Percentiles rank a stretch among this genome's conserved stretches.
These are phyloP conservation scores for Thereva nobilitata DNA, from an alignment of 2,888 invertebrate species.

Conservation along the genomic window DNA sequence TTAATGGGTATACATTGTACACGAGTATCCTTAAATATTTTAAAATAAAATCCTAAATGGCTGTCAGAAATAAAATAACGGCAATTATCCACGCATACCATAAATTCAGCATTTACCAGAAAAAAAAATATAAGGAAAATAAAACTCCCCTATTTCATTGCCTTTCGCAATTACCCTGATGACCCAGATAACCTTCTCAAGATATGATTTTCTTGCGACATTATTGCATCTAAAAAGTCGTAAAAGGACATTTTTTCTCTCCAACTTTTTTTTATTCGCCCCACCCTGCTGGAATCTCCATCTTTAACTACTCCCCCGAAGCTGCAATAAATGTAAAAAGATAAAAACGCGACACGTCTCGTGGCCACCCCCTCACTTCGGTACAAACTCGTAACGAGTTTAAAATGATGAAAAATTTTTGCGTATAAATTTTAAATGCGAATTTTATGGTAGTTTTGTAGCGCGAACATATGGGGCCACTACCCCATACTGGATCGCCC, in stretches of 20 bases:
- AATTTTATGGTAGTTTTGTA: conserved; percentile 43
- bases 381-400: conserved; percentile 37
- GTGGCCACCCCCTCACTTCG: conserved; percentile 11
- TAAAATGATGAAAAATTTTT: conserved; percentile 43
- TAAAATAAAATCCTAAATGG: too few relatives aligned
- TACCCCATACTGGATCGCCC: conserved; percentile 16
- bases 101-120: too few relatives aligned
- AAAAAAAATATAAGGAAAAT: too few relatives aligned
- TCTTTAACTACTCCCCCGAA: neutral
- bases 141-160: neutral
- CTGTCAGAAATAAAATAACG: too few relatives aligned
- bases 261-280: conserved; percentile 10
- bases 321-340: conserved; percentile 18
- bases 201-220: neutral
- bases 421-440: conserved; percentile 43
- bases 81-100: too few relatives aligned
- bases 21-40: too few relatives aligned
- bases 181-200: neutral
- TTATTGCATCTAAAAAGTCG: neutral
- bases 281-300: neutral
- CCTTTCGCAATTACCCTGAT: neutral
- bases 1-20: too few relatives aligned
- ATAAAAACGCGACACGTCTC: conserved; percentile 24
- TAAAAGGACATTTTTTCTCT: conserved; percentile 15
- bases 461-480: conserved; percentile 39